A percentile compares a stretch with the other conserved stretches of the same genome.
Conservation (phyloP, 1,140 invertebrate species). For the Thalassaphorura encarpata region DNA sequence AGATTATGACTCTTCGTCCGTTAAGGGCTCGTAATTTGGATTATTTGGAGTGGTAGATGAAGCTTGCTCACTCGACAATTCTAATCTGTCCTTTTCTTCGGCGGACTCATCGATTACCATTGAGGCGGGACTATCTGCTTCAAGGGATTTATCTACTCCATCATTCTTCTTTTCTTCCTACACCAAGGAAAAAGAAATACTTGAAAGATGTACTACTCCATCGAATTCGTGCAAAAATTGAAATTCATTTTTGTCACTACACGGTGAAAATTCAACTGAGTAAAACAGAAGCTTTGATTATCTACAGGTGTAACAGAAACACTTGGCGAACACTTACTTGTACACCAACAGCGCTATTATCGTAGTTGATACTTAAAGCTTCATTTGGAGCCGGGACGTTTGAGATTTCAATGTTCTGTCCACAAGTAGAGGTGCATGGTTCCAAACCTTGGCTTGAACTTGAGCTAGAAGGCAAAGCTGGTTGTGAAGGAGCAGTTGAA, state of each 20-base stretch:
- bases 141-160: slow-evolving; percentile 16
- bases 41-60: slow-evolving; percentile 12
- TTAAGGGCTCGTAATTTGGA: slow-evolving; percentile 27
- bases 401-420: too few relatives aligned
- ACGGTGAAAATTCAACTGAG: background rate
- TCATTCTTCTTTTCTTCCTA: slow-evolving; percentile 6
- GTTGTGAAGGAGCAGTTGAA: background rate
- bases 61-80: background rate
- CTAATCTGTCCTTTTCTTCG: slow-evolving; percentile 3
- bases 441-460: background rate
- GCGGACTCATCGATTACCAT: slow-evolving; percentile 29
- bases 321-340: too few relatives aligned
- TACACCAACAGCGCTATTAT: too few relatives aligned
- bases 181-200: background rate
- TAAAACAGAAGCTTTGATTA: background rate
- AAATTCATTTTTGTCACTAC: background rate
- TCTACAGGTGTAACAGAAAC: background rate
- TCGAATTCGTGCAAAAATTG: background rate
- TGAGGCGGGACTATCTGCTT: slow-evolving; percentile 22
- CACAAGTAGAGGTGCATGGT: too few relatives aligned
- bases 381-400: too few relatives aligned
- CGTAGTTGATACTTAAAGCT: too few relatives aligned
- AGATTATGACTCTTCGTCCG: slow-evolving; percentile 29
- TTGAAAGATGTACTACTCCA: slow-evolving; percentile 7
- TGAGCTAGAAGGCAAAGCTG: too few relatives aligned